A percentile compares a stretch with the other conserved stretches of the same genome.
Conservation (phyloP, 2,888 invertebrate genomes). For the Melangyna quadrimaculata region DNA sequence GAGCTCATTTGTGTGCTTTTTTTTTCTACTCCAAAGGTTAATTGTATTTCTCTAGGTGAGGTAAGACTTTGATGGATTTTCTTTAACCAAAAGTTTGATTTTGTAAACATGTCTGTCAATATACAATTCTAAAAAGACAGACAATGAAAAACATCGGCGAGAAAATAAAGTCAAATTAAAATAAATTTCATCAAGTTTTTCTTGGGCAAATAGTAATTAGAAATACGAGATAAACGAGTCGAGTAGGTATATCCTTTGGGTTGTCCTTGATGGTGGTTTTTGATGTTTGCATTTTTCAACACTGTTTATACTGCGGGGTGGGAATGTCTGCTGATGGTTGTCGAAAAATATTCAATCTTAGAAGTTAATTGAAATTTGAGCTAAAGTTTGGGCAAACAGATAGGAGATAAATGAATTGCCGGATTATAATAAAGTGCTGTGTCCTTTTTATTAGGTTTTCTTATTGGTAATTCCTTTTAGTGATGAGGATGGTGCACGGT, state of each 20-base stretch:
- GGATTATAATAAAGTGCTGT: conserved; percentile 11
- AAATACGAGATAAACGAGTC: conserved; percentile 42
- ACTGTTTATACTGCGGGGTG: not conserved
- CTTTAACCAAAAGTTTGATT: conserved; percentile 43
- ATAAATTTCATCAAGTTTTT: conserved; percentile 49
- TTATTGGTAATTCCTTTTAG: not conserved
- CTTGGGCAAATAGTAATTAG: conserved; percentile 60
- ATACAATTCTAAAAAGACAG: not conserved
- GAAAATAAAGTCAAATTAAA: conserved; percentile 46
- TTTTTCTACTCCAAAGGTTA: conserved; percentile 25
- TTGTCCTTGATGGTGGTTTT: not conserved
- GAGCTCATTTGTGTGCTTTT: not conserved
- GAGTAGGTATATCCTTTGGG: not conserved
- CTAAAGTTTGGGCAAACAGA: conserved; percentile 10
- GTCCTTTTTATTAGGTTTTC: not conserved
- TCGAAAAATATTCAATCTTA: conserved; percentile 24
- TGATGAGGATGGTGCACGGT: not conserved
- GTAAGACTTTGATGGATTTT: conserved; percentile 43
- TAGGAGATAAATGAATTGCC: conserved; percentile 7
- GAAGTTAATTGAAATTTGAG: conserved; percentile 45
- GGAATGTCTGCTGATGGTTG: not conserved
- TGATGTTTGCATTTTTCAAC: conserved; percentile 1
- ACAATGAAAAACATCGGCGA: not conserved
- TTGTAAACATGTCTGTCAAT: conserved; percentile 40
- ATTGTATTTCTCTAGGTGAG: conserved; percentile 55